Conservation (phyloP, 1,140 invertebrate species). For the Palaemon carinicauda region DNA sequence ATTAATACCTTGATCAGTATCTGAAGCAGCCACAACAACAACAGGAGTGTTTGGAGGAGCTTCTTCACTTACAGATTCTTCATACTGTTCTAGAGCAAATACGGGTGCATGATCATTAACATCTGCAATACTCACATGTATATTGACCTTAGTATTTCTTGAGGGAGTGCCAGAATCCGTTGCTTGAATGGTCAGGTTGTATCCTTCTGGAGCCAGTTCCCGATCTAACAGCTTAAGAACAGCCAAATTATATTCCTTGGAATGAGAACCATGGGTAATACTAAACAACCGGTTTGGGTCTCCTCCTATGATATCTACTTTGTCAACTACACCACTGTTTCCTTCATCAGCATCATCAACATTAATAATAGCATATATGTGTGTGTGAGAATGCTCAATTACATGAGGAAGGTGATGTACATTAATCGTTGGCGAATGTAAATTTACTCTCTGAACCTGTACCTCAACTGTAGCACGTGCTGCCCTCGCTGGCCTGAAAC, state of each 20-base stretch:
- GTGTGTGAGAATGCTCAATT: conserved; percentile 82
- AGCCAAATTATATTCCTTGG: conserved; percentile 69
- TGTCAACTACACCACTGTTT: conserved; percentile 81
- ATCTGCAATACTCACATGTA: conserved; percentile 81
- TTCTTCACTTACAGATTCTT: conserved; percentile 86
- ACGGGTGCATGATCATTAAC: conserved; percentile 86
- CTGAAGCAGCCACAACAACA: conserved; percentile 83
- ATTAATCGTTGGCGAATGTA: conserved; percentile 50
- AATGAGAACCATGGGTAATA: conserved; percentile 68
- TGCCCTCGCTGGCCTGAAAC: background rate
- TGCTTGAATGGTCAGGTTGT: conserved; percentile 86
- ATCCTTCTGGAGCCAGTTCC: conserved; percentile 78
- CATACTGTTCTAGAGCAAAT: conserved; percentile 88
- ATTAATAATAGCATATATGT: conserved; percentile 89
- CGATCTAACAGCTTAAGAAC: conserved; percentile 80
- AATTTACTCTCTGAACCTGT: conserved; percentile 55
- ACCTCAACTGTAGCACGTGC: conserved; percentile 45
- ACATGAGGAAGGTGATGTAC: conserved; percentile 78
- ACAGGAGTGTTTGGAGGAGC: conserved; percentile 88
- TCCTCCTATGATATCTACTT: conserved; percentile 86
- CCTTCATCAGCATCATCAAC: conserved; percentile 85
- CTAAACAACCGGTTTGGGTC: conserved; percentile 88
- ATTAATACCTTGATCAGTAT: conserved; percentile 83
- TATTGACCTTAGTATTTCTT: conserved; percentile 75
- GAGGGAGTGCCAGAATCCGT: conserved; percentile 84